These are phyloP conservation scores for Epiperipatus broadwayi DNA, from an alignment of 2,888 invertebrate genomes.

Conservation along the genomic window DNA sequence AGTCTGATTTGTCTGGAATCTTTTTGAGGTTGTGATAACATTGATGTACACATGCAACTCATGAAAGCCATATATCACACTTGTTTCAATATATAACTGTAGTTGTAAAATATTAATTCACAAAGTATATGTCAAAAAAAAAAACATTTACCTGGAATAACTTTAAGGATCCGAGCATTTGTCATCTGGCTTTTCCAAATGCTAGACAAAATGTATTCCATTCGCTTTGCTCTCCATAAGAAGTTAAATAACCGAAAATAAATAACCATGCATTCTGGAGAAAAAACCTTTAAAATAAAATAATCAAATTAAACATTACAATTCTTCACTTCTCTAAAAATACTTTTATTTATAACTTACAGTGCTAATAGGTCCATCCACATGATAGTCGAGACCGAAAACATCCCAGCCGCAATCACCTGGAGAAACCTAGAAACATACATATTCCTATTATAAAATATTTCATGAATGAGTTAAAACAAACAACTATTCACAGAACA, in stretches of 20 bases:
- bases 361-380: constrained; percentile 70
- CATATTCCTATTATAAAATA: constrained; percentile 1
- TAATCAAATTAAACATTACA: neutral
- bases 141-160: constrained; percentile 41
- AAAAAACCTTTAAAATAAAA: constrained; percentile 31
- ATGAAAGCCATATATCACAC: too few species aligned
- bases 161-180: constrained; percentile 43
- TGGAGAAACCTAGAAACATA: constrained; percentile 29
- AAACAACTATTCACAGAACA: too few species aligned
- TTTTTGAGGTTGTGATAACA: too few species aligned
- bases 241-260: constrained; percentile 69
- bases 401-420: constrained; percentile 78
- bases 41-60: too few species aligned
- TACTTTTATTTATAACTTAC: constrained; percentile 36
- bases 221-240: constrained; percentile 70
- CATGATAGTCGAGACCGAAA: constrained; percentile 64
- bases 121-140: constrained; percentile 7
- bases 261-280: constrained; percentile 39
- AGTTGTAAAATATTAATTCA: constrained; percentile 6
- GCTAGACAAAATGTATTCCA: constrained; percentile 61
- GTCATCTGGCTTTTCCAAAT: constrained; percentile 64
- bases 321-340: constrained; percentile 4
- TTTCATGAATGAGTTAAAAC: neutral
- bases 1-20: too few species aligned
- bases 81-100: constrained; percentile 1